phyloP scores from a whole-genome alignment of 1,140 invertebrate genomes.

The Littorina saxatilis region DNA sequence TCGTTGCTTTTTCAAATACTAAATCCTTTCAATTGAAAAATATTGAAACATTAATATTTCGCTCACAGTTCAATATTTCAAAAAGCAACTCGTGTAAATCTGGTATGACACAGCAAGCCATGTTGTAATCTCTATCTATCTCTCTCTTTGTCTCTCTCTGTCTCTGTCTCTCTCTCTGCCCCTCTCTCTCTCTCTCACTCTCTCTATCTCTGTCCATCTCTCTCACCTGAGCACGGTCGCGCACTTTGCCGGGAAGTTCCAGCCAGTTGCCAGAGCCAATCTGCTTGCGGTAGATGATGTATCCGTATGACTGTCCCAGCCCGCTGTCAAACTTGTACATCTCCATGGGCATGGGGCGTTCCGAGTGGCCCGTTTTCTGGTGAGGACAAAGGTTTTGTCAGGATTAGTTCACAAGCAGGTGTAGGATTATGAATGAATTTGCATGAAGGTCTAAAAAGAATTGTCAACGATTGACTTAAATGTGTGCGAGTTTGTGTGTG shows the following conservation, averaged over 20 bases:
- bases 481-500: too few relatives aligned
- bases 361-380: constrained; percentile 24
- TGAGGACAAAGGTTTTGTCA: neutral
- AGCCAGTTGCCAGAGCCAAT: constrained; percentile 60
- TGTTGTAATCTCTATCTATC: too few relatives aligned
- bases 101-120: too few relatives aligned
- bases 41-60: too few relatives aligned
- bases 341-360: constrained; percentile 77
- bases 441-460: neutral
- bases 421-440: neutral
- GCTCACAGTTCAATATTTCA: too few relatives aligned
- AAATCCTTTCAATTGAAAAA: too few relatives aligned
- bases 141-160: too few relatives aligned
- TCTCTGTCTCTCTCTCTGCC: too few relatives aligned
- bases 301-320: constrained; percentile 80
- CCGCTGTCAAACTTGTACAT: constrained; percentile 78
- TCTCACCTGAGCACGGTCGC: constrained; percentile 14
- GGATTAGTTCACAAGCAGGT: neutral
- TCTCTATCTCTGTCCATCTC: too few relatives aligned
- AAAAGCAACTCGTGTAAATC: too few relatives aligned
- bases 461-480: neutral
- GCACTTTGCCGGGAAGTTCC: constrained; percentile 75
- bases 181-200: too few relatives aligned
- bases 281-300: constrained; percentile 77
- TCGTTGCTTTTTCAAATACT: too few relatives aligned